Percentiles rank a stretch among this genome's conserved stretches.
Evolutionary conservation across 1,140 invertebrate genomes (phyloP).

Genomic region (Pollicipes pollicipes): DNA sequence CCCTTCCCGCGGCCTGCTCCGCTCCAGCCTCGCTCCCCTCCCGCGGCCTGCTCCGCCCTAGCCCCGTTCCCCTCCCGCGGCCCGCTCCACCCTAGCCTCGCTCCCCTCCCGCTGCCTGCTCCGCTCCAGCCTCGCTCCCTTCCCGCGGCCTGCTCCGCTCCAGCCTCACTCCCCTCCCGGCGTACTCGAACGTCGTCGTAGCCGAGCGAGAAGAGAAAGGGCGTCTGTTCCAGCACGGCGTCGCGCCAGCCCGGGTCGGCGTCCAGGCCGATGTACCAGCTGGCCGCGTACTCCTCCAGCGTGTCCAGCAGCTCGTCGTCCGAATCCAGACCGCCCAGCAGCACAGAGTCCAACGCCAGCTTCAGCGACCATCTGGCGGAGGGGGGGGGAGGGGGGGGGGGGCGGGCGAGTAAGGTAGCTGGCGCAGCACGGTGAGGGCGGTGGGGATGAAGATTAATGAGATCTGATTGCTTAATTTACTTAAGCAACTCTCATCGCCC

Average conservation of each 20-base stretch:
- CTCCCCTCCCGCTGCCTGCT: too few relatives aligned
- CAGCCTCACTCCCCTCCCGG: background rate
- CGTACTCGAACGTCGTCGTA: slow-evolving; percentile 22
- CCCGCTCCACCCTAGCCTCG: too few relatives aligned
- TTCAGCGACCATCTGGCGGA: slow-evolving; percentile 24
- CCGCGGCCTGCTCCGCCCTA: too few relatives aligned
- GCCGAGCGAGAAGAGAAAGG: slow-evolving; percentile 30
- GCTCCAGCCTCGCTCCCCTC: too few relatives aligned
- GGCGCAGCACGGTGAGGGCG: too few relatives aligned
- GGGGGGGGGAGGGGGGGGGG: slow-evolving; percentile 4
- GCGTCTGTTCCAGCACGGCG: slow-evolving; percentile 25
- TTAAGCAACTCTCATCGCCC: too few relatives aligned
- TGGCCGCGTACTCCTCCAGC: slow-evolving; percentile 26
- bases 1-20: too few relatives aligned
- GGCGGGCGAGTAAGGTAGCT: background rate
- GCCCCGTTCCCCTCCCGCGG: too few relatives aligned
- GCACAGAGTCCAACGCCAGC: slow-evolving; percentile 30
- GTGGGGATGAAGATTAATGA: too few relatives aligned
- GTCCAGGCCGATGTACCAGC: slow-evolving; percentile 33
- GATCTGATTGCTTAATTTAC: too few relatives aligned
- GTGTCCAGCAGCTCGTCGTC: slow-evolving; percentile 27
- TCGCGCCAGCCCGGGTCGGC: slow-evolving; percentile 26
- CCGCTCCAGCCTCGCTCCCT: background rate
- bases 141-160: background rate
- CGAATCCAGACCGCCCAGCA: slow-evolving; percentile 24